These are phyloP conservation scores for Chymomyza fuscimana DNA, from an alignment of 2,888 invertebrate genomes.

Conservation along the genomic window DNA sequence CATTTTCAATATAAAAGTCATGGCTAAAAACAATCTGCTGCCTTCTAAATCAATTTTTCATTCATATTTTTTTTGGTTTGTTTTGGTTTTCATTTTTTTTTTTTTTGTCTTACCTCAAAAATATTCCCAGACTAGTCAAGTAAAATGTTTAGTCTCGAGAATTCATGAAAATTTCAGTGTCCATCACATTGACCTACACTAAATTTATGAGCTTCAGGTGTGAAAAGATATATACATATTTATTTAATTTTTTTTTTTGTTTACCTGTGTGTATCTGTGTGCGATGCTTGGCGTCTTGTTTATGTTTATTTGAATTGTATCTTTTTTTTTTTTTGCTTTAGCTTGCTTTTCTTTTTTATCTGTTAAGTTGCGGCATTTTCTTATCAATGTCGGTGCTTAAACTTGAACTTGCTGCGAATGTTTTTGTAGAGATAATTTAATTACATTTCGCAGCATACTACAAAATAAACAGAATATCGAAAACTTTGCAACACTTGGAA, in stretches of 20 bases:
- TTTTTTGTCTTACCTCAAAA: not conserved
- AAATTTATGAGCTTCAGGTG: slow-evolving; percentile 63
- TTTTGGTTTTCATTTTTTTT: not conserved
- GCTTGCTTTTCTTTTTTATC: not conserved
- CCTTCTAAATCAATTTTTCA: not conserved
- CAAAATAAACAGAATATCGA: slow-evolving; percentile 47
- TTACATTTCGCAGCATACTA: slow-evolving; percentile 28
- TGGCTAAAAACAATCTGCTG: not conserved
- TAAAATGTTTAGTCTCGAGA: not conserved
- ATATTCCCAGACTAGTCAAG: not conserved
- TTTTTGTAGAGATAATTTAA: slow-evolving; percentile 44
- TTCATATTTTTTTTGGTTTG: not conserved
- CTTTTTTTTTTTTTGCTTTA: not conserved
- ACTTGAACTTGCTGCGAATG: slow-evolving; percentile 63
- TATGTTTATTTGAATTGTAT: slow-evolving; percentile 45
- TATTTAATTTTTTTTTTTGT: too few relatives aligned
- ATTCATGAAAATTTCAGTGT: not conserved
- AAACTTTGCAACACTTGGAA: slow-evolving; percentile 28
- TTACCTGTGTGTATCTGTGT: not conserved
- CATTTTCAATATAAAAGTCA: not conserved
- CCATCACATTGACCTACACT: slow-evolving; percentile 10
- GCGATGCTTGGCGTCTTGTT: slow-evolving; percentile 29
- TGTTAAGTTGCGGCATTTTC: slow-evolving; percentile 15
- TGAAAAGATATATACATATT: slow-evolving; percentile 31
- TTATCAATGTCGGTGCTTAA: slow-evolving; percentile 41